Conservation (phyloP, 2,113 vertebrate genomes). For the Martes martes region DNA sequence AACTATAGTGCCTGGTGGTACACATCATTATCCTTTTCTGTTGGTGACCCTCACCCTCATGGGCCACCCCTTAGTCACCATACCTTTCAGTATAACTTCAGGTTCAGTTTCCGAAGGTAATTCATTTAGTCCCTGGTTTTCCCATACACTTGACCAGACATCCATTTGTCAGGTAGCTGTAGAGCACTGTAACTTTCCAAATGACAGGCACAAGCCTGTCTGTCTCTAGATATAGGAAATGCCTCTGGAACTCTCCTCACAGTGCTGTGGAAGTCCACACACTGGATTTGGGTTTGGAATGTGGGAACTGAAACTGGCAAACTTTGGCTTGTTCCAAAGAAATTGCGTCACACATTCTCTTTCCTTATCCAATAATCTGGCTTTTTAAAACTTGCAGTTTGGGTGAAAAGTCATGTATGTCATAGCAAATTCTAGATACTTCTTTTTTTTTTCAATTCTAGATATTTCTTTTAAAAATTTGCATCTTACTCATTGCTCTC, state of each 20-base stretch:
- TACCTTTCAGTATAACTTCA: background rate
- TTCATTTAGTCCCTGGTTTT: background rate
- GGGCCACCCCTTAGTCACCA: background rate
- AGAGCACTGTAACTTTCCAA: background rate
- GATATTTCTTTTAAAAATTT: conserved; percentile 19
- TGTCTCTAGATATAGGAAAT: background rate
- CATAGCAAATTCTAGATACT: background rate
- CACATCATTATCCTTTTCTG: background rate
- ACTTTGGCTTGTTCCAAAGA: background rate
- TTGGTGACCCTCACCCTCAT: background rate
- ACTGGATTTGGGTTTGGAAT: background rate
- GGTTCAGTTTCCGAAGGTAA: background rate
- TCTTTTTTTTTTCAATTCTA: background rate
- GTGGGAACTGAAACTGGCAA: background rate
- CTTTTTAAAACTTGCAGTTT: background rate
- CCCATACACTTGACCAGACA: background rate
- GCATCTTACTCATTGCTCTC: background rate
- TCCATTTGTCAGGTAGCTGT: background rate
- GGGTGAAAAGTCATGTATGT: background rate
- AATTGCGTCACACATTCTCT: background rate
- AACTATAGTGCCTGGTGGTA: background rate
- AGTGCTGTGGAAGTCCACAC: background rate
- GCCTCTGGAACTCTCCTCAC: background rate
- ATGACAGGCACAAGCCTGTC: background rate
- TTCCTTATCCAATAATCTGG: background rate